Percentiles rank a stretch among this genome's conserved stretches.
Evolutionary conservation across 2,797 vertebrate species (phyloP).

Genomic region (Okamejei kenojei): DNA sequence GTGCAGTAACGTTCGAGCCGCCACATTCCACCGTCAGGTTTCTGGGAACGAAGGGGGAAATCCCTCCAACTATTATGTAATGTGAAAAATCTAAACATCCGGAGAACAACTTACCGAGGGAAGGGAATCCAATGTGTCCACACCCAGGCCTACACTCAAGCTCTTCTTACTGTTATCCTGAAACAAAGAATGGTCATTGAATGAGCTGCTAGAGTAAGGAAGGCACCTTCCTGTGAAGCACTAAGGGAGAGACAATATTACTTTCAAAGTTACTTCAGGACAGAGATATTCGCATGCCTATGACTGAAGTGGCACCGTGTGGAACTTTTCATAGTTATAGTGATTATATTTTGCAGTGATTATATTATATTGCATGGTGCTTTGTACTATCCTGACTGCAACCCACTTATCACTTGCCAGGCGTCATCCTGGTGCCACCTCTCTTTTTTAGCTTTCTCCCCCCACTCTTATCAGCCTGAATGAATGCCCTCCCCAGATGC

Average conservation of each 20-base stretch:
- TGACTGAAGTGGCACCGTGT: not conserved
- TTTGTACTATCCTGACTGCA: too few species aligned
- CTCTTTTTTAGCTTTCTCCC: too few species aligned
- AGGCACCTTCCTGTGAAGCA: not conserved
- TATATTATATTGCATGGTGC: too few species aligned
- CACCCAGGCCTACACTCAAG: slow-evolving; percentile 78
- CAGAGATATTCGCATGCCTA: not conserved
- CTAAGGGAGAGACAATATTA: not conserved
- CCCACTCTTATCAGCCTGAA: too few species aligned
- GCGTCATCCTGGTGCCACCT: too few species aligned
- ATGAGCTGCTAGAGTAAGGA: not conserved
- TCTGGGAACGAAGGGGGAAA: not conserved
- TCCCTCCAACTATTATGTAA: not conserved
- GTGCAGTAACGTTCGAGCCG: not conserved
- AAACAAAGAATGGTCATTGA: not conserved
- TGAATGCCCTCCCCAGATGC: too few species aligned
- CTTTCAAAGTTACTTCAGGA: not conserved
- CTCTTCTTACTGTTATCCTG: slow-evolving; percentile 81
- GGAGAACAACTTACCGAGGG: slow-evolving; percentile 64
- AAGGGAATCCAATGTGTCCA: slow-evolving; percentile 70
- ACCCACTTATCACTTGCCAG: too few species aligned
- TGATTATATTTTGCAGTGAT: too few species aligned
- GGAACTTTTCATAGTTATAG: not conserved
- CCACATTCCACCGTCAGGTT: not conserved
- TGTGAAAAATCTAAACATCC: not conserved